Conservation (phyloP, 2,113 vertebrate genomes). For the Argyrosomus japonicus region DNA sequence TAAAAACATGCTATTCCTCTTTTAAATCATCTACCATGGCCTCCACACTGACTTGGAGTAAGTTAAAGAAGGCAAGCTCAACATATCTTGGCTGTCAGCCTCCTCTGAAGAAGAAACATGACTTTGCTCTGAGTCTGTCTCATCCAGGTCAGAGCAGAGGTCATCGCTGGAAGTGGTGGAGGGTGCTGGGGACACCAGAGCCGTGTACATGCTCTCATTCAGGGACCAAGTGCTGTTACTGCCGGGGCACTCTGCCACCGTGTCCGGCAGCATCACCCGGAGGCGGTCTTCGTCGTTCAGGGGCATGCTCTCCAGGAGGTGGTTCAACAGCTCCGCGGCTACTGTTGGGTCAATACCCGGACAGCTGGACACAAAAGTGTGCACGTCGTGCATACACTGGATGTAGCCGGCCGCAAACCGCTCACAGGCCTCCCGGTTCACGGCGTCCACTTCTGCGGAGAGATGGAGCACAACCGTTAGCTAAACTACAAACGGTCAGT, state of each 20-base stretch:
- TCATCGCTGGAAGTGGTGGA: conserved; percentile 84
- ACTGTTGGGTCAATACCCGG: conserved; percentile 90
- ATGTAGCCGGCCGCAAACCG: conserved; percentile 96
- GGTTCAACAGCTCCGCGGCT: conserved; percentile 92
- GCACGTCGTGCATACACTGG: conserved; percentile 98
- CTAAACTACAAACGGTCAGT: not conserved
- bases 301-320: conserved; percentile 95
- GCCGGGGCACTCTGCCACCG: conserved; percentile 69
- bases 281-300: conserved; percentile 86
- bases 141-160: conserved; percentile 89
- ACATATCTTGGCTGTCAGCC: conserved; percentile 71
- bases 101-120: conserved; percentile 79
- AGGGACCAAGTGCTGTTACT: conserved; percentile 56
- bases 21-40: conserved; percentile 88
- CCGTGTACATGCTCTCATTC: conserved; percentile 40
- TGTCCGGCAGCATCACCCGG: conserved; percentile 85
- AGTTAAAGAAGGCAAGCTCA: conserved; percentile 65
- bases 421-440: conserved; percentile 90
- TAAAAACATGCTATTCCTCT: conserved; percentile 6
- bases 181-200: conserved; percentile 65
- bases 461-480: conserved; percentile 9
- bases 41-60: conserved; percentile 90
- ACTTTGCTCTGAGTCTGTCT: conserved; percentile 87
- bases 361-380: conserved; percentile 94
- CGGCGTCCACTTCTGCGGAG: conserved; percentile 84